Conservation (phyloP, 2,797 vertebrate species). For the Pitangus sulphuratus region DNA sequence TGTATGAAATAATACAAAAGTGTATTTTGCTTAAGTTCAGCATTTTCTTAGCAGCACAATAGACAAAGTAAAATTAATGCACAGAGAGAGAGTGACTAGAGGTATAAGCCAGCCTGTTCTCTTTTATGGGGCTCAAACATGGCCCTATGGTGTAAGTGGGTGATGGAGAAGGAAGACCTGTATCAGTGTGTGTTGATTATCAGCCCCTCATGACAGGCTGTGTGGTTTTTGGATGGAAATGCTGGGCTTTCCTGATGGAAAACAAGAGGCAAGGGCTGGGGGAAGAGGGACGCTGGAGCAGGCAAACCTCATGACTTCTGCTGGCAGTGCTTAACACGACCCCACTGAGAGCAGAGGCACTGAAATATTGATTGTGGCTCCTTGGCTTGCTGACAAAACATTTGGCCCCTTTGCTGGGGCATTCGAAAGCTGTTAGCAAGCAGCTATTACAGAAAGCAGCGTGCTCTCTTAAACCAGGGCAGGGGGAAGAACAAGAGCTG, state of each 20-base stretch:
- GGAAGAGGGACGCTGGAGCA: rapidly evolving
- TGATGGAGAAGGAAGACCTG: neutral
- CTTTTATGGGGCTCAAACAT: rapidly evolving
- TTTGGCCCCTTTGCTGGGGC: neutral
- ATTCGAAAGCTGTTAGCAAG: neutral
- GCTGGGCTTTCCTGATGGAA: neutral
- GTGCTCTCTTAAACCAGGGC: neutral
- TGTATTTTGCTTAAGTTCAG: neutral
- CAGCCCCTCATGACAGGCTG: neutral
- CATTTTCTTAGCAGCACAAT: neutral
- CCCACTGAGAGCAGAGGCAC: neutral
- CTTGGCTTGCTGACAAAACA: neutral
- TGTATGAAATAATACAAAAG: neutral
- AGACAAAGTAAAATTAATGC: neutral
- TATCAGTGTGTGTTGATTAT: no score
- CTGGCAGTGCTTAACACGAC: neutral
- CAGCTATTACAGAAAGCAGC: neutral
- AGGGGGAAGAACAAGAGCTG: neutral
- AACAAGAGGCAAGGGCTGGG: neutral
- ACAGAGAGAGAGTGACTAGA: neutral
- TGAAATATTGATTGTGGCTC: neutral
- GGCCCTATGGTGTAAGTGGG: neutral
- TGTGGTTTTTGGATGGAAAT: neutral
- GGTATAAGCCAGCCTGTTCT: neutral
- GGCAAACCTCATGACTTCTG: neutral